Evolutionary conservation across 2,113 vertebrate species (phyloP).

Genomic region (Paralichthys olivaceus): DNA sequence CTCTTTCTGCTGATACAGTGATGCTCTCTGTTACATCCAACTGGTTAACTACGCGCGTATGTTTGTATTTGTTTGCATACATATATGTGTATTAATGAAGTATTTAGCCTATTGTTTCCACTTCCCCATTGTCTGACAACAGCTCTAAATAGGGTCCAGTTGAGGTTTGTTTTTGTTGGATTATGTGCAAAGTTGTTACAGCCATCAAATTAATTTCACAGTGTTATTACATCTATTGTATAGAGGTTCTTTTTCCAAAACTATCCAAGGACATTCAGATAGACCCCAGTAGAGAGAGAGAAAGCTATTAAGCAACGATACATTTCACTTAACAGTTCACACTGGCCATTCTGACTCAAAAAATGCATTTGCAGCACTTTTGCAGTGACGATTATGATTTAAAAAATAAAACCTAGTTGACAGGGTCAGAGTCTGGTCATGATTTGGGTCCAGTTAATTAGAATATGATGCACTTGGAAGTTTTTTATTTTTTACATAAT

Average conservation of each 20-base stretch:
- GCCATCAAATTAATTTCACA: neutral
- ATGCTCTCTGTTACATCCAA: conserved; percentile 33
- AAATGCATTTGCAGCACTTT: neutral
- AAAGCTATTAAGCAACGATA: neutral
- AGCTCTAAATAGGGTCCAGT: neutral
- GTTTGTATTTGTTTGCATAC: neutral
- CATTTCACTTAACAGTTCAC: neutral
- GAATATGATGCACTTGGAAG: neutral
- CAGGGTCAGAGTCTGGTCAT: too few relatives aligned
- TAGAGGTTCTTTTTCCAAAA: neutral
- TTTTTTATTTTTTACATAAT: neutral
- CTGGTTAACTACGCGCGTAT: conserved; percentile 29
- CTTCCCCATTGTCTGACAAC: neutral
- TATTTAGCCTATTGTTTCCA: neutral
- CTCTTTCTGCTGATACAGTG: conserved; percentile 23
- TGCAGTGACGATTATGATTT: neutral
- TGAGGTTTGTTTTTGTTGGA: neutral
- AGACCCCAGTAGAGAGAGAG: neutral
- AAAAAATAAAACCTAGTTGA: neutral
- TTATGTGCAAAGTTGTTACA: conserved; percentile 6
- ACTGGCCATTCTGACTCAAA: neutral
- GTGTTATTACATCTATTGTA: neutral
- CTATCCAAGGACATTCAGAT: neutral
- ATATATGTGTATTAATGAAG: conserved; percentile 31
- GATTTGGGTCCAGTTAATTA: neutral